phyloP scores from a whole-genome alignment of 2,797 vertebrate genomes.

The Halcyon leucocephala region DNA sequence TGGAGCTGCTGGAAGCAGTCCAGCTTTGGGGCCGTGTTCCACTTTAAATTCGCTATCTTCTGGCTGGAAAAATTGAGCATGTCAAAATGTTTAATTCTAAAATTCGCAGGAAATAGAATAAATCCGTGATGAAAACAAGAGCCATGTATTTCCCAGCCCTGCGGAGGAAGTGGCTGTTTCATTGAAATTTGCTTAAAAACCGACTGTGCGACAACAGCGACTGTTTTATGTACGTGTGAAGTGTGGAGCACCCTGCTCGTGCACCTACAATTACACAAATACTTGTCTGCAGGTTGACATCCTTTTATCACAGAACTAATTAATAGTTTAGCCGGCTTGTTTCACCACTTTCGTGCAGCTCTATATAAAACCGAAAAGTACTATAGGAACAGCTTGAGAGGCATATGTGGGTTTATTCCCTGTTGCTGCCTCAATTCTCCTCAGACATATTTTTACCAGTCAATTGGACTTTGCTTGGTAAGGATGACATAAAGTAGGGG shows the following conservation, averaged over 20 bases:
- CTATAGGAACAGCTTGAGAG: conserved; percentile 38
- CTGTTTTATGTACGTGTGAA: background rate
- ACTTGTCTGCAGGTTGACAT: background rate
- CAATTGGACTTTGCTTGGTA: conserved; percentile 4
- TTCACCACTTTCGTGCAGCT: background rate
- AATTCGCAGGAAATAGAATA: background rate
- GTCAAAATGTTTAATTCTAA: background rate
- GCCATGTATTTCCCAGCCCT: background rate
- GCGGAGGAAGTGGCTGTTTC: background rate
- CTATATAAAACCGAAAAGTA: background rate
- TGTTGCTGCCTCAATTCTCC: background rate
- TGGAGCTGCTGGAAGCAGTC: background rate
- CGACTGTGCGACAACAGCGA: background rate
- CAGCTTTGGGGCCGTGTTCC: background rate
- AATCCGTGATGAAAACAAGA: background rate
- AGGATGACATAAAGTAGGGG: background rate
- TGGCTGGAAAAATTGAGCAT: background rate
- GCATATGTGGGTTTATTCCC: conserved; percentile 41
- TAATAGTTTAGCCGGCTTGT: background rate
- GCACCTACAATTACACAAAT: background rate
- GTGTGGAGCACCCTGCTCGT: background rate
- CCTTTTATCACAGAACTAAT: background rate
- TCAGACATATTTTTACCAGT: conserved; percentile 19
- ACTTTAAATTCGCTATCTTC: background rate
- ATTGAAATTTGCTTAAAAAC: background rate